Evolutionary conservation across 2,888 invertebrate genomes (phyloP), one percentile per base, ranked within the genome.

Genomic region (Sphaerophoria taeniata): DNA sequence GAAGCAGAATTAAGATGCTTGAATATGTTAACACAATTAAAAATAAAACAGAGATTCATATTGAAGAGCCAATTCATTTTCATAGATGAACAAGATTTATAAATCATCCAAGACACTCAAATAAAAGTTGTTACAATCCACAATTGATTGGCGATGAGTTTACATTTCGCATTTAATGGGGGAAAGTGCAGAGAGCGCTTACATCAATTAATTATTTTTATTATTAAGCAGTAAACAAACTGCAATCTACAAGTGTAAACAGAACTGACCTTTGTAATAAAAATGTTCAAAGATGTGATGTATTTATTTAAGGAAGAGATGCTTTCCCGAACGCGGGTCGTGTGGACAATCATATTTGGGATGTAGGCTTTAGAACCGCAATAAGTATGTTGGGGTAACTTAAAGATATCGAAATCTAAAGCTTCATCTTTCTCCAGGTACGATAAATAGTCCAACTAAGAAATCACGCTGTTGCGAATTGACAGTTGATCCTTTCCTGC

Each of bases 231-330:
- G 12, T 43, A 12, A 12, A 47, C 33, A 63, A 24, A 24, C 24
- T 24, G 24, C 24, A 24, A 24, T 24, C 63, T 33, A 9, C 14
- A 14, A 47, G 11, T 65, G 49, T 65, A 65, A 65, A 65, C 49
- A 65, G 1, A 65, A 49, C 49, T 65, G 34, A 65, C 49, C 49
- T 49, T 45, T 63, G 31, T 14, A 47, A 45, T 33, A n/a, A 63
- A n/a, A 14, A 4, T 63, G 49, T 47, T 49, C 63, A 36, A 49
- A 34, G 45, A 3, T 24, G 12, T 11, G 12, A 24, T 43, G 3
- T 11, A 39, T 39, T 39, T 5, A 4, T 39, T 9, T 16, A 56
- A 7, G 11, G 16, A 58, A 39, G 12, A 14, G 7, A 9, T 4
- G 6, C 36, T 5, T 16, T 6, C 7, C 2, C 4, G 5, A 34